A percentile compares a stretch with the other conserved stretches of the same genome.
Conservation (phyloP, 2,797 vertebrate species). For the Crocodylus rhombifer region DNA sequence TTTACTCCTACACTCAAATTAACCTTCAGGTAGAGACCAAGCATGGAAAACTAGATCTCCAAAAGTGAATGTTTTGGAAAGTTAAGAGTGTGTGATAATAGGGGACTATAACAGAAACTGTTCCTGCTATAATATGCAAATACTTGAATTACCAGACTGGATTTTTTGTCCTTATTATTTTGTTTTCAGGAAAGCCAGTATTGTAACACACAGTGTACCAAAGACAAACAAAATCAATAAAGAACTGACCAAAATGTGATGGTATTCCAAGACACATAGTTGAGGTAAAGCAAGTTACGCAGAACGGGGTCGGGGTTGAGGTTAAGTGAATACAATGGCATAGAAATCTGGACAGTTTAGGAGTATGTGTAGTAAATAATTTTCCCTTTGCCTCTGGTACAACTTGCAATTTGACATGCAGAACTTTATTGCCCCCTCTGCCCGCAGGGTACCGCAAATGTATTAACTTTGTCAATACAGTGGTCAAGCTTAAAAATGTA, state of each 20-base stretch:
- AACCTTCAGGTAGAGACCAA: constrained; percentile 59
- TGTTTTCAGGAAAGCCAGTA: constrained; percentile 12
- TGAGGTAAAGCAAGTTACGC: constrained; percentile 70
- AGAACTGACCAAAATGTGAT: constrained; percentile 55
- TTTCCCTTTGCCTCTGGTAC: constrained; percentile 56
- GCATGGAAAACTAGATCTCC: constrained; percentile 50
- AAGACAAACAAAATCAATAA: constrained; percentile 60
- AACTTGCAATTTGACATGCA: constrained; percentile 58
- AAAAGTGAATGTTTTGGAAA: constrained; percentile 72
- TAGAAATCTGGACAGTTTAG: constrained; percentile 59
- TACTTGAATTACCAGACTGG: constrained; percentile 48
- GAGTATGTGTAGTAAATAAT: constrained; percentile 51
- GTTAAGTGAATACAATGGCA: constrained; percentile 67
- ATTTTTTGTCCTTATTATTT: constrained; percentile 19
- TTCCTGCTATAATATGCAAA: constrained; percentile 31
- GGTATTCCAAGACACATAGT: constrained; percentile 64
- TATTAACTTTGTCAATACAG: constrained; percentile 42
- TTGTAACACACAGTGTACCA: constrained; percentile 25
- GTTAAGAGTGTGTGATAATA: constrained; percentile 54
- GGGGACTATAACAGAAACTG: constrained; percentile 53
- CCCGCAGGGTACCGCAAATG: background rate
- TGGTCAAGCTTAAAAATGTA: constrained; percentile 58
- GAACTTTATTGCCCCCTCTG: background rate
- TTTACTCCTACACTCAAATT: background rate
- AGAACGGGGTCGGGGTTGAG: constrained; percentile 46